Percentiles rank a stretch among this genome's conserved stretches.
Evolutionary conservation across 2,888 invertebrate species (phyloP).

Genomic region (Himalopsyche kuldschensis): DNA sequence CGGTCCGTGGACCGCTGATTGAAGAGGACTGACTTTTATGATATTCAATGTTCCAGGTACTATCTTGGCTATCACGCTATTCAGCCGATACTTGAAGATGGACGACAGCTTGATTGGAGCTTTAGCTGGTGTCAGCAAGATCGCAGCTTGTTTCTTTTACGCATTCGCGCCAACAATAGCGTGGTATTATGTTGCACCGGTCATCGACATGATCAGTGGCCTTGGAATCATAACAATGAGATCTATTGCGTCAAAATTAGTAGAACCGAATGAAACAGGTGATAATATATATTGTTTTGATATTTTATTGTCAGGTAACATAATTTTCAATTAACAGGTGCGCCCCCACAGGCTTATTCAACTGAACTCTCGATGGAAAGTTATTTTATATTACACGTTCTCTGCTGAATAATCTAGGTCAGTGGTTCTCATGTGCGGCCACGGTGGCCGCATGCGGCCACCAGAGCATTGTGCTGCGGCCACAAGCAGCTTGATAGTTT

Average conservation of each 20-base stretch:
- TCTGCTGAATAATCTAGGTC: too few relatives aligned
- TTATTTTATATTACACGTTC: too few relatives aligned
- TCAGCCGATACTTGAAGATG: constrained; percentile 52
- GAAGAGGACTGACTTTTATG: too few relatives aligned
- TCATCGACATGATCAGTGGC: constrained; percentile 59
- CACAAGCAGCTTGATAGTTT: too few relatives aligned
- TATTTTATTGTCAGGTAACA: too few relatives aligned
- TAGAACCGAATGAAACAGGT: constrained; percentile 60
- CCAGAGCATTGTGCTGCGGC: too few relatives aligned
- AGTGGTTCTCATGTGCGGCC: too few relatives aligned
- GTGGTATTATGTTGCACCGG: constrained; percentile 57
- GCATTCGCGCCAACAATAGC: constrained; percentile 54
- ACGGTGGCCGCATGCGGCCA: too few relatives aligned
- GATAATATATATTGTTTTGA: constrained; percentile 39
- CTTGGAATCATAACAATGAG: constrained; percentile 59
- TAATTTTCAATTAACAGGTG: too few relatives aligned
- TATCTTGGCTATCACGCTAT: constrained; percentile 53
- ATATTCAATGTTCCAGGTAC: constrained; percentile 50
- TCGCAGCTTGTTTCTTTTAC: constrained; percentile 57
- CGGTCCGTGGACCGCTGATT: too few relatives aligned
- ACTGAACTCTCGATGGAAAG: too few relatives aligned
- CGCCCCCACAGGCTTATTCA: too few relatives aligned
- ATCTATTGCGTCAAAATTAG: constrained; percentile 61
- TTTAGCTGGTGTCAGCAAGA: constrained; percentile 58
- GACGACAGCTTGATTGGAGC: constrained; percentile 56